phyloP scores from a whole-genome alignment of 2,113 vertebrate species.

The Sylvia atricapilla region DNA sequence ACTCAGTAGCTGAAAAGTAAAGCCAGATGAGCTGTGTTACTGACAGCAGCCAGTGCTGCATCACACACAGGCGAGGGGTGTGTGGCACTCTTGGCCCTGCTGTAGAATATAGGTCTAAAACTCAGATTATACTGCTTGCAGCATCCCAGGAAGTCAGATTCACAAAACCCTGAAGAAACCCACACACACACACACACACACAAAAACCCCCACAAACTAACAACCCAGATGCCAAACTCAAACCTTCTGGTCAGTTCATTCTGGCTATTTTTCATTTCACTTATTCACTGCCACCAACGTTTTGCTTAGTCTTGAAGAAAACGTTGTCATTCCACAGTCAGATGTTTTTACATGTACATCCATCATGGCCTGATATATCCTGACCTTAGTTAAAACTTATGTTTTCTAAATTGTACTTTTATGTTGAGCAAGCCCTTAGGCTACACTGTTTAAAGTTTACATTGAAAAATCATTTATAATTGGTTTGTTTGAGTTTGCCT shows the following conservation, averaged over 20 bases:
- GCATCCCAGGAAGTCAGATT: neutral
- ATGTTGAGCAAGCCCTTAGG: constrained; percentile 72
- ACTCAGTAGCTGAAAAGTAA: neutral
- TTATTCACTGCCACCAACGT: constrained; percentile 46
- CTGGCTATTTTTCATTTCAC: constrained; percentile 22
- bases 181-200: neutral
- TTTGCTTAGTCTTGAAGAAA: constrained; percentile 68
- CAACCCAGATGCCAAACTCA: neutral
- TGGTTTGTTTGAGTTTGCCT: constrained; percentile 69
- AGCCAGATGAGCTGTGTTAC: neutral
- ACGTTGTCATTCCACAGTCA: constrained; percentile 16
- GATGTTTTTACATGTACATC: constrained; percentile 60
- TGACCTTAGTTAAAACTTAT: constrained; percentile 69
- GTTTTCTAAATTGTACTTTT: constrained; percentile 75
- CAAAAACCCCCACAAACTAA: neutral
- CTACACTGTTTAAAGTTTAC: constrained; percentile 74
- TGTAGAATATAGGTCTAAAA: neutral
- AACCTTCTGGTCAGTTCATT: neutral
- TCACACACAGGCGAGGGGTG: fast-evolving
- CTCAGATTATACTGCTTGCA: neutral
- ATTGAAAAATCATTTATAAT: constrained; percentile 74
- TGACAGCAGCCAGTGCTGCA: neutral
- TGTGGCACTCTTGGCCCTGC: neutral
- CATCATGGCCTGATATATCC: constrained; percentile 43
- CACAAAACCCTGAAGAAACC: neutral